Evolutionary conservation across 2,888 invertebrate species (phyloP).

Genomic region (Pammene aurita): DNA sequence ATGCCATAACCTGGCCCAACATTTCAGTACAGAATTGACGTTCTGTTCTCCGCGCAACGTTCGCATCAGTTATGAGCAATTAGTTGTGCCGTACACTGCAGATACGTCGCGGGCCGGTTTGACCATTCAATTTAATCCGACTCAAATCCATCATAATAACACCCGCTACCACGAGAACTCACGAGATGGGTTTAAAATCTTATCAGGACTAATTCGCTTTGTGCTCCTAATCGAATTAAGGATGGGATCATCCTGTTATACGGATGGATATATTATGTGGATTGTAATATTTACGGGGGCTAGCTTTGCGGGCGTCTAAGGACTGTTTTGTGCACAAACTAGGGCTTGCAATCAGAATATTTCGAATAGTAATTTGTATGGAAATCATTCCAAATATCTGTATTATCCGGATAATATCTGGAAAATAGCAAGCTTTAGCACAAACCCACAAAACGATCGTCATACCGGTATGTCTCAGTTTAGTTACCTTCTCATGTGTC

Average conservation of each 20-base stretch:
- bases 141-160: slow-evolving; percentile 30
- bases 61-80: slow-evolving; percentile 6
- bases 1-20: too few relatives aligned
- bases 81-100: slow-evolving; percentile 12
- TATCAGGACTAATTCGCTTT: slow-evolving; percentile 25
- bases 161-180: slow-evolving; percentile 27
- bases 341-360: too few relatives aligned
- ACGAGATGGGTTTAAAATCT: slow-evolving; percentile 19
- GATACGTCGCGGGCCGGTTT: slow-evolving; percentile 11
- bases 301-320: too few relatives aligned
- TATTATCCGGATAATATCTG: too few relatives aligned
- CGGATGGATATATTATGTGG: not conserved
- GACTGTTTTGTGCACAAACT: too few relatives aligned
- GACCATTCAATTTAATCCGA: slow-evolving; percentile 36
- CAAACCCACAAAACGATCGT: too few relatives aligned
- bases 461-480: too few relatives aligned
- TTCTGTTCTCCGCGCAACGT: too few relatives aligned
- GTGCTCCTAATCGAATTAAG: slow-evolving; percentile 1
- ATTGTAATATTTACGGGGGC: not conserved
- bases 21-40: not conserved
- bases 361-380: too few relatives aligned
- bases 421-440: too few relatives aligned
- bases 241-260: not conserved
- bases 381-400: too few relatives aligned
- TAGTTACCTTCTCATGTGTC: too few relatives aligned